Percentiles rank a stretch among this genome's conserved stretches.
phyloP scores from a whole-genome alignment of 2,888 invertebrate genomes.

The Hedychridium roseum region DNA sequence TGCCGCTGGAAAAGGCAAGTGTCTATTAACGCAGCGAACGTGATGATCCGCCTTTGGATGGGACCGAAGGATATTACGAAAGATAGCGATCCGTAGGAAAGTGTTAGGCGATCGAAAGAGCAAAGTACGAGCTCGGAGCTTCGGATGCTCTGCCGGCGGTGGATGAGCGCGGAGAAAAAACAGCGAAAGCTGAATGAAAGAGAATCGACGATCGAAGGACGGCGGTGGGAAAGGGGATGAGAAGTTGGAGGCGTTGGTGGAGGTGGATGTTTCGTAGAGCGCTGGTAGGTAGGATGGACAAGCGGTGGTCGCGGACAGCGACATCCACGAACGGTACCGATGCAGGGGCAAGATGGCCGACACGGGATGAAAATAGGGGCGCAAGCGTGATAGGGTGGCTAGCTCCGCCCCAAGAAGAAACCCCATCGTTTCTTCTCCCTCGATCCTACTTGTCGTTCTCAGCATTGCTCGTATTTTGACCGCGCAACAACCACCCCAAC shows the following conservation, averaged over 20 bases:
- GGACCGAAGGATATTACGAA: no score
- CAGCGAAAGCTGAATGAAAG: no score
- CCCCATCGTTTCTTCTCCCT: constrained; percentile 27
- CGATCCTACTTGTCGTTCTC: constrained; percentile 30
- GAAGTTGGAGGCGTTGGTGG: constrained; percentile 13
- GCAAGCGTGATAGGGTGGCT: constrained; percentile 44
- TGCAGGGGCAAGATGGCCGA: constrained; percentile 56
- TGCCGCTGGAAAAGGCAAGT: no score
- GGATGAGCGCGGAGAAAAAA: no score
- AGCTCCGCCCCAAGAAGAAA: constrained; percentile 38
- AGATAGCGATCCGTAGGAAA: no score
- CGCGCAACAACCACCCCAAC: constrained; percentile 8
- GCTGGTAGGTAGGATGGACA: constrained; percentile 38
- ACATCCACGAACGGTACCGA: constrained; percentile 43
- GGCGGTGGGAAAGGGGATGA: constrained; percentile 1
- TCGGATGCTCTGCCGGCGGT: no score
- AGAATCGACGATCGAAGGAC: no score
- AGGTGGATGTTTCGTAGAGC: constrained; percentile 15
- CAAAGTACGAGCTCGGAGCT: no score
- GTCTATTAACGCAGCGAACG: no score
- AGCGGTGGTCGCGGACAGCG: constrained; percentile 54
- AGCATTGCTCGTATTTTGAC: constrained; percentile 23
- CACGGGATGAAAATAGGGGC: constrained; percentile 30
- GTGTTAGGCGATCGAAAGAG: no score
- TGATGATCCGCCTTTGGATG: no score